Conservation (phyloP, 2,113 vertebrate species). For the Eira barbara region DNA sequence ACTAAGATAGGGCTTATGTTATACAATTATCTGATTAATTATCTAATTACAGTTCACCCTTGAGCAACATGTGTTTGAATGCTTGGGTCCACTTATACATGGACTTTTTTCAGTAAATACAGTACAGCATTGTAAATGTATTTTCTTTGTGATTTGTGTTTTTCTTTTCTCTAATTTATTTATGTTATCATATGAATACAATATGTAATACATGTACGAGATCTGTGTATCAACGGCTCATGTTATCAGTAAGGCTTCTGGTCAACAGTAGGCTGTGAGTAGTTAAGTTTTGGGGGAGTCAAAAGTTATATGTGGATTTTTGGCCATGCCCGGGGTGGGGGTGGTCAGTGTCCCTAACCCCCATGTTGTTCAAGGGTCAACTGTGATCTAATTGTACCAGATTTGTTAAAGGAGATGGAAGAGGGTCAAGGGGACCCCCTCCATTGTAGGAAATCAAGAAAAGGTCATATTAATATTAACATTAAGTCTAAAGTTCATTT, state of each 20-base stretch:
- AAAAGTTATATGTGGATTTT: background rate
- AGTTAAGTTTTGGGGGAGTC: background rate
- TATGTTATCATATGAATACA: background rate
- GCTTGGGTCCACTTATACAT: background rate
- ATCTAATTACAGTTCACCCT: background rate
- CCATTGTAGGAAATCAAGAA: background rate
- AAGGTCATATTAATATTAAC: background rate
- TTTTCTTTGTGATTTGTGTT: background rate
- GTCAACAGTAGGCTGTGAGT: background rate
- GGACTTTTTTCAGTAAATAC: background rate
- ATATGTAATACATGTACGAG: background rate
- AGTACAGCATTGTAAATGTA: background rate
- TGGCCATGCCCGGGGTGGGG: background rate
- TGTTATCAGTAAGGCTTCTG: background rate
- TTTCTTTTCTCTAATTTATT: background rate
- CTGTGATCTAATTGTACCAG: background rate
- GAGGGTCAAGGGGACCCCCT: background rate
- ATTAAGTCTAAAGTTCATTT: background rate
- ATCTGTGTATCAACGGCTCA: background rate
- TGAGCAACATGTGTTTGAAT: background rate
- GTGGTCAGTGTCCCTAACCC: background rate
- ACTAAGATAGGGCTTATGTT: background rate
- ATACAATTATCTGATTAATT: background rate
- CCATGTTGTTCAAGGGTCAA: background rate
- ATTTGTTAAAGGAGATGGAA: background rate